phyloP scores from a whole-genome alignment of 2,888 invertebrate genomes.

The Ophonus ardosiacus region DNA sequence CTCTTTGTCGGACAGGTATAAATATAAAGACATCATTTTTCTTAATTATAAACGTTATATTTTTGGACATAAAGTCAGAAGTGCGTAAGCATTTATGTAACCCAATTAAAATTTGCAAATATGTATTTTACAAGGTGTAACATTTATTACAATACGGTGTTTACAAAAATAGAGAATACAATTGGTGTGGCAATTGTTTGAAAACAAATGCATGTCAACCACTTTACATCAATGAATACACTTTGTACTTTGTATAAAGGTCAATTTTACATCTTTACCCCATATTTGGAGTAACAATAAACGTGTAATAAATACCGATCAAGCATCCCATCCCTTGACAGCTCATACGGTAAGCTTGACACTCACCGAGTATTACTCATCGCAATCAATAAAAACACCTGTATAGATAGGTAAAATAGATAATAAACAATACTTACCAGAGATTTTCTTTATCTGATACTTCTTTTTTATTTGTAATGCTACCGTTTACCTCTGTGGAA shows the following conservation, averaged over 20 bases:
- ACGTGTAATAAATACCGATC: constrained; percentile 55
- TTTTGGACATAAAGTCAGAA: constrained; percentile 13
- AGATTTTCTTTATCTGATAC: constrained; percentile 82
- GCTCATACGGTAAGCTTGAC: constrained; percentile 39
- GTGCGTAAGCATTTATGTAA: constrained; percentile 34
- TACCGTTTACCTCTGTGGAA: constrained; percentile 64
- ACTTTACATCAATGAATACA: not conserved
- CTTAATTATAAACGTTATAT: not conserved
- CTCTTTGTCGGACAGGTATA: not conserved
- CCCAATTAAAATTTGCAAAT: not conserved
- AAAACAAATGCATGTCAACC: constrained; percentile 28
- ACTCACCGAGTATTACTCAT: constrained; percentile 60
- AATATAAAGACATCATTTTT: not conserved
- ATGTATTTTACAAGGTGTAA: not conserved
- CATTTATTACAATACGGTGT: too few species aligned
- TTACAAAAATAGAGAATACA: constrained; percentile 21
- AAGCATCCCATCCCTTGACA: constrained; percentile 47
- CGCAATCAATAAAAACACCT: constrained; percentile 59
- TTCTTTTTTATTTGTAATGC: constrained; percentile 76
- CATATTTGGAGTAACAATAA: constrained; percentile 51
- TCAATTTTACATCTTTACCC: constrained; percentile 25
- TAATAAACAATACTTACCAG: constrained; percentile 76
- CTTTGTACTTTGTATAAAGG: not conserved
- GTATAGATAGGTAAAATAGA: constrained; percentile 11
- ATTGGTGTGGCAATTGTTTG: constrained; percentile 8